Percentiles rank a stretch among this genome's conserved stretches.
phyloP scores from a whole-genome alignment of 2,888 invertebrate genomes.

The Caenorhabditis japonica region DNA sequence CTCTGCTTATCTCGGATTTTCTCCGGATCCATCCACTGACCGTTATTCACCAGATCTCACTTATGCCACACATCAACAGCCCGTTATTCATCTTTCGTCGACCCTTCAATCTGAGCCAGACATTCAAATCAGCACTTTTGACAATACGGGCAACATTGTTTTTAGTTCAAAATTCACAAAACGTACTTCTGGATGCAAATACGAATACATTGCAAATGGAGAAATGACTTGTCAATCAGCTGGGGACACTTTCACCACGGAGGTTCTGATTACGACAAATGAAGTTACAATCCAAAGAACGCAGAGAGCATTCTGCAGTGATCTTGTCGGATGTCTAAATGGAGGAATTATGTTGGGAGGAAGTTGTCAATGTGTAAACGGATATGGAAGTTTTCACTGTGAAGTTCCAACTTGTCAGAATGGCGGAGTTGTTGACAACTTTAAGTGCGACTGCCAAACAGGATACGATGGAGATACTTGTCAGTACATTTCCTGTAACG shows the following conservation, averaged over 20 bases:
- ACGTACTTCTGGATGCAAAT: constrained; percentile 47
- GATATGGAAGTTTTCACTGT: constrained; percentile 46
- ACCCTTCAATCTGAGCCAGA: constrained; percentile 42
- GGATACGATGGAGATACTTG: constrained; percentile 56
- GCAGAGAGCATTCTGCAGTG: constrained; percentile 55
- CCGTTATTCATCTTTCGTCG: constrained; percentile 48
- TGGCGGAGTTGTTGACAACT: constrained; percentile 51
- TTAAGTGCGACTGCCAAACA: constrained; percentile 53
- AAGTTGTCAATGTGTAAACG: constrained; percentile 32
- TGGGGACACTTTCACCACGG: constrained; percentile 36
- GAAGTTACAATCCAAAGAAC: constrained; percentile 52
- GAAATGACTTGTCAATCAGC: constrained; percentile 27
- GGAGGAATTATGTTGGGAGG: constrained; percentile 48
- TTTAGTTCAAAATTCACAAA: constrained; percentile 4
- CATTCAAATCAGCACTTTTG: constrained; percentile 31
- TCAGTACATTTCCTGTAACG: constrained; percentile 51
- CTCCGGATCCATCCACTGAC: constrained; percentile 56
- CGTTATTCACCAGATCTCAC: constrained; percentile 34
- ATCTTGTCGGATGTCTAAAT: constrained; percentile 50
- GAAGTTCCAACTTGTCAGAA: constrained; percentile 60
- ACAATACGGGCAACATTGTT: constrained; percentile 14
- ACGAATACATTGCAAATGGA: constrained; percentile 37
- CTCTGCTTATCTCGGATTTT: constrained; percentile 55
- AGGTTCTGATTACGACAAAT: constrained; percentile 17
- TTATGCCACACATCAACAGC: constrained; percentile 40